A percentile compares a stretch with the other conserved stretches of the same genome.
Evolutionary conservation across 2,797 vertebrate species (phyloP).

Genomic region (Pelobates cultripes): DNA sequence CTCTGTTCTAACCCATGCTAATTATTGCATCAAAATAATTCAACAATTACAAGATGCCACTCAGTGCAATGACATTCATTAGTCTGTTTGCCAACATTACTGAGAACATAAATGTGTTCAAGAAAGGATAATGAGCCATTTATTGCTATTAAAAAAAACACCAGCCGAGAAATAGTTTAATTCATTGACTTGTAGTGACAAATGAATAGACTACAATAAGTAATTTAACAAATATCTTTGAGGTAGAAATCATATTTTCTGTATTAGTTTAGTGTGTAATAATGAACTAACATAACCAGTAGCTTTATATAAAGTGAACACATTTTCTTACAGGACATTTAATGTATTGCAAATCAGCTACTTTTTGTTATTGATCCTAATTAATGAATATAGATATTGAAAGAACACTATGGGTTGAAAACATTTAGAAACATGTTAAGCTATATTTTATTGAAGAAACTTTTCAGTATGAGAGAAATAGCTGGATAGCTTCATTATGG

Average conservation of each 20-base stretch:
- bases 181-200: conserved; percentile 55
- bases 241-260: conserved; percentile 21
- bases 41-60: conserved; percentile 44
- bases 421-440: too few relatives aligned
- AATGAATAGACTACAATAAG: conserved; percentile 25
- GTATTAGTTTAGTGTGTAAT: not conserved
- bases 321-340: too few relatives aligned
- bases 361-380: too few relatives aligned
- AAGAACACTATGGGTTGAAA: too few relatives aligned
- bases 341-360: too few relatives aligned
- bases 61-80: conserved; percentile 56
- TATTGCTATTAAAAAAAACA: conserved; percentile 62
- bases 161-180: conserved; percentile 59
- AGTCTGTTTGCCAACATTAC: conserved; percentile 56
- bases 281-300: not conserved
- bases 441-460: too few relatives aligned
- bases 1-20: conserved; percentile 51
- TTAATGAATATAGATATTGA: too few relatives aligned
- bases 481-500: too few relatives aligned
- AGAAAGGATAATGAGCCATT: conserved; percentile 56
- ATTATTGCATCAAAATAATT: conserved; percentile 38
- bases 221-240: conserved; percentile 36
- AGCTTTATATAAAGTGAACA: too few relatives aligned
- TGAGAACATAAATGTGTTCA: conserved; percentile 58
- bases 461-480: too few relatives aligned